A percentile compares a stretch with the other conserved stretches of the same genome.
These are phyloP conservation scores for Tinamus guttatus DNA, from an alignment of 2,113 vertebrate genomes.

Conservation along the genomic window DNA sequence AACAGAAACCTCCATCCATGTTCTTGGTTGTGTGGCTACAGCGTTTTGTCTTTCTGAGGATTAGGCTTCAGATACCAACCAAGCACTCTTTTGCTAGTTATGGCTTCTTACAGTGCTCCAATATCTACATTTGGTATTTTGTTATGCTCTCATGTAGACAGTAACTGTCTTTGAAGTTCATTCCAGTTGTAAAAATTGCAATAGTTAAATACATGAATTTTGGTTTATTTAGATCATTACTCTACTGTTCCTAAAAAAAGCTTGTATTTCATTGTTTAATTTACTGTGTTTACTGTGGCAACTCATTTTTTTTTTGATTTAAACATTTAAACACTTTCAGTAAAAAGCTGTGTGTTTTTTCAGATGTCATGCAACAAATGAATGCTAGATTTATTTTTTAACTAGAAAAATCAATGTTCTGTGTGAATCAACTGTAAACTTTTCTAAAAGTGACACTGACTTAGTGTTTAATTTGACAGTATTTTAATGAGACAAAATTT, in stretches of 20 bases:
- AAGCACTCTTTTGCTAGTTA: neutral
- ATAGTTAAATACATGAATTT: neutral
- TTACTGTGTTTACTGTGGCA: neutral
- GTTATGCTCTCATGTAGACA: neutral
- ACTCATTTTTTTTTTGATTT: neutral
- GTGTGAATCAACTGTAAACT: slow-evolving; percentile 24
- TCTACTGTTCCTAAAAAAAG: neutral
- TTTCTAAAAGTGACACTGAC: slow-evolving; percentile 31
- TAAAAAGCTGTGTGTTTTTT: neutral
- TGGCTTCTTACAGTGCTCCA: neutral
- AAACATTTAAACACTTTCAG: neutral
- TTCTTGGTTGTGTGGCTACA: neutral
- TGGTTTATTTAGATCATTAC: neutral
- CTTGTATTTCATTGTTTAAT: neutral
- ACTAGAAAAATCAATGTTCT: neutral
- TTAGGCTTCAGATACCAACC: neutral
- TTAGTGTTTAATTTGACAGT: slow-evolving; percentile 53
- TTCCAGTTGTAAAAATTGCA: neutral
- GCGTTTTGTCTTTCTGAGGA: neutral
- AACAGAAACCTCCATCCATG: neutral
- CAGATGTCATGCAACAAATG: neutral
- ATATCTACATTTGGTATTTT: neutral
- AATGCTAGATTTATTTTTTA: neutral
- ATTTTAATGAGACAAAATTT: slow-evolving; percentile 54
- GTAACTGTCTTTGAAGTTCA: neutral